These are phyloP conservation scores for Sesia bembeciformis DNA, from an alignment of 2,888 invertebrate species.

Conservation along the genomic window DNA sequence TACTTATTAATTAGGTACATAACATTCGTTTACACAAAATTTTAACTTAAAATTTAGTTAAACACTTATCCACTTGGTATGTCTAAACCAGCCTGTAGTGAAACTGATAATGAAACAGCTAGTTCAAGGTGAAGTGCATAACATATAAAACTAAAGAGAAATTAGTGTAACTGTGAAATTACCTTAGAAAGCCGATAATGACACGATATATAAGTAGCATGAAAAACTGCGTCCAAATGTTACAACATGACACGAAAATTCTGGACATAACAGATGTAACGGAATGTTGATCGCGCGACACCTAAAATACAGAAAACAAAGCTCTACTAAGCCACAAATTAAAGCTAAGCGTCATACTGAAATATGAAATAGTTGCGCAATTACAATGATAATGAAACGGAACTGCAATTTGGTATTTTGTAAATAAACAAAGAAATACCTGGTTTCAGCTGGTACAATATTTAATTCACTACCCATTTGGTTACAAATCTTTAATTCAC, in stretches of 20 bases:
- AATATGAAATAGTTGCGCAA: constrained; percentile 29
- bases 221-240: constrained; percentile 39
- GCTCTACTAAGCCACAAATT: constrained; percentile 3
- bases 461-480: constrained; percentile 67
- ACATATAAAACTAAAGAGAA: too few relatives aligned
- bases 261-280: constrained; percentile 27
- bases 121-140: too few relatives aligned
- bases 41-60: too few relatives aligned
- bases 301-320: constrained; percentile 7
- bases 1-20: too few relatives aligned
- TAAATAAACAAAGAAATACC: not conserved
- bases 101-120: too few relatives aligned
- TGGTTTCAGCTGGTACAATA: not conserved
- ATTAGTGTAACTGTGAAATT: constrained; percentile 18
- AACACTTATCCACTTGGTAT: too few relatives aligned
- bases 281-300: constrained; percentile 5
- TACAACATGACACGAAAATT: constrained; percentile 30
- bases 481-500: constrained; percentile 50
- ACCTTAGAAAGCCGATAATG: constrained; percentile 45
- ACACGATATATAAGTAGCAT: constrained; percentile 43
- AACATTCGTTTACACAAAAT: too few relatives aligned
- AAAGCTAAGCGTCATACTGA: constrained; percentile 9
- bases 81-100: too few relatives aligned
- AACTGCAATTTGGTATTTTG: not conserved
- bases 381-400: not conserved